These are phyloP conservation scores for Drosophila ustulata DNA, from an alignment of 2,888 invertebrate genomes.

Conservation along the genomic window DNA sequence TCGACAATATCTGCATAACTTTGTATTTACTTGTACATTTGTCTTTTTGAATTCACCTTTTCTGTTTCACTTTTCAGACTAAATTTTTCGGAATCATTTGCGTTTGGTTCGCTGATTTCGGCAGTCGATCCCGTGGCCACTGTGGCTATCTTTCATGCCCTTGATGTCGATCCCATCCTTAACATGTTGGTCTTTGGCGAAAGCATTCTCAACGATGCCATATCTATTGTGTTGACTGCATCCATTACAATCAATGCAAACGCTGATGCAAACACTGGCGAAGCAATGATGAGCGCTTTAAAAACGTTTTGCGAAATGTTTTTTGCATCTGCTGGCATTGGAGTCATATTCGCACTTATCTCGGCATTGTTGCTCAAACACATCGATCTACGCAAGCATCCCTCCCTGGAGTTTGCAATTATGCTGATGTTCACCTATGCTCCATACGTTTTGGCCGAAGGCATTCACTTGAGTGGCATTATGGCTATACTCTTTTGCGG, in stretches of 20 bases:
- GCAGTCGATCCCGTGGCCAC: constrained; percentile 99
- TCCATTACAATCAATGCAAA: constrained; percentile 90
- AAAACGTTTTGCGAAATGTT: constrained; percentile 98
- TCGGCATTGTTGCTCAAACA: constrained; percentile 97
- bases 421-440: constrained; percentile 99
- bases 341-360: constrained; percentile 96
- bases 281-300: constrained; percentile 94
- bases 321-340: constrained; percentile 98
- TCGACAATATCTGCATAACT: no score
- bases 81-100: constrained; percentile 98
- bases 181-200: constrained; percentile 99
- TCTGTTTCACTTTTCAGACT: constrained; percentile 88
- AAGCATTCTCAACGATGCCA: constrained; percentile 95
- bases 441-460: constrained; percentile 99
- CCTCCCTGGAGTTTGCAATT: constrained; percentile 98
- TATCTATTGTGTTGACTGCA: constrained; percentile 98
- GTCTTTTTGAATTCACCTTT: neutral
- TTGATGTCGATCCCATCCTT: constrained; percentile 98
- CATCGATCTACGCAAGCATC: constrained; percentile 97
- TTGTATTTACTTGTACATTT: neutral
- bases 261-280: constrained; percentile 88
- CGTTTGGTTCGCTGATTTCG: constrained; percentile 97
- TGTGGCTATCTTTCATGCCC: constrained; percentile 98
- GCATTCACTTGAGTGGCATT: constrained; percentile 97
- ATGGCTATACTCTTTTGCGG: constrained; percentile 99